Conservation (phyloP, 2,113 vertebrate genomes). For the Syngnathus typhle region DNA sequence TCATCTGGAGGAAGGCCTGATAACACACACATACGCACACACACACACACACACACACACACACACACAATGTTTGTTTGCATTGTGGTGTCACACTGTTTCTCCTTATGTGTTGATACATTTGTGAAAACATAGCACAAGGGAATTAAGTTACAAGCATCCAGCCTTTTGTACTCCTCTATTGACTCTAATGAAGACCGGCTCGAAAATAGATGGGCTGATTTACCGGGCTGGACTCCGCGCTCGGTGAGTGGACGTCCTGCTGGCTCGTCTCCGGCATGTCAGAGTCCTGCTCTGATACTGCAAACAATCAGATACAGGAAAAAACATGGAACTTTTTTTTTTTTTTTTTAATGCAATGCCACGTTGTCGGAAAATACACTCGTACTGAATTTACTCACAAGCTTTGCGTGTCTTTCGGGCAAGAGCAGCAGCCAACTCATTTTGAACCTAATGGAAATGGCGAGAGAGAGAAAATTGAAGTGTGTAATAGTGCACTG, state of each 20-base stretch:
- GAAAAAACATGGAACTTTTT: background rate
- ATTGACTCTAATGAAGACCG: no score
- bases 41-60: background rate
- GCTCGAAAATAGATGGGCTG: background rate
- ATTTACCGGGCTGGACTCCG: slow-evolving; percentile 67
- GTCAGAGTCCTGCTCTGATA: slow-evolving; percentile 72
- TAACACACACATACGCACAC: slow-evolving; percentile 9
- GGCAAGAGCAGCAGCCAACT: slow-evolving; percentile 88
- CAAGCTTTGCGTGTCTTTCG: slow-evolving; percentile 91
- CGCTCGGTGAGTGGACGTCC: slow-evolving; percentile 55
- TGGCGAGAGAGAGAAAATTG: background rate
- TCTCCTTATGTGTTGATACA: background rate
- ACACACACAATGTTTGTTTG: slow-evolving; percentile 20
- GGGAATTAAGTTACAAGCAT: background rate
- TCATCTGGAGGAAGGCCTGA: slow-evolving; percentile 39
- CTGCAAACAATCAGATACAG: slow-evolving; percentile 47
- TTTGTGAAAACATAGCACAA: background rate
- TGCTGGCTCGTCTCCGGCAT: slow-evolving; percentile 54
- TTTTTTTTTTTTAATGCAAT: background rate
- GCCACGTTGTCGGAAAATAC: background rate
- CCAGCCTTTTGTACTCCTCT: background rate
- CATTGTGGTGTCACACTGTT: slow-evolving; percentile 8
- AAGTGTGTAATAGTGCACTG: background rate
- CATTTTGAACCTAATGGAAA: slow-evolving; percentile 83
- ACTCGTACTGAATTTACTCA: slow-evolving; percentile 66